A percentile compares a stretch with the other conserved stretches of the same genome.
phyloP scores from a whole-genome alignment of 2,797 vertebrate species.

The Sebastes variabilis region DNA sequence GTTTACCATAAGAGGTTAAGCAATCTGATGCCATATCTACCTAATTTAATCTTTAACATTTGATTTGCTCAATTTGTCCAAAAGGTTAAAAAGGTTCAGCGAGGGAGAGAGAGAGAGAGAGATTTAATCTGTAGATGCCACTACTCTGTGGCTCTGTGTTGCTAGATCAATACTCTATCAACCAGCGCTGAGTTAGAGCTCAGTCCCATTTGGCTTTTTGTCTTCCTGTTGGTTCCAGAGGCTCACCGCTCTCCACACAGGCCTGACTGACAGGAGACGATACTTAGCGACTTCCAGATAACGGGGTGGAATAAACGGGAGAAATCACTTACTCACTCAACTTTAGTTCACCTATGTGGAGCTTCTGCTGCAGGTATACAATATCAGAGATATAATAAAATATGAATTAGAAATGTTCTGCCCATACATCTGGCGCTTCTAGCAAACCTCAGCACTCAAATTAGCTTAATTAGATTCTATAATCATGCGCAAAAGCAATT shows the following conservation, averaged over 20 bases:
- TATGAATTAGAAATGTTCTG: not conserved
- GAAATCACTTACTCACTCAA: not conserved
- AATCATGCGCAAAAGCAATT: conserved; percentile 33
- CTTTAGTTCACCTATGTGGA: not conserved
- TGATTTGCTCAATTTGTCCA: conserved; percentile 25
- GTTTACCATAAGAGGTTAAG: not conserved
- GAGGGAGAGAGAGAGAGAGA: not conserved
- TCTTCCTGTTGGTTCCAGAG: conserved; percentile 20
- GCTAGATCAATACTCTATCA: conserved; percentile 65
- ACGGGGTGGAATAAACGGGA: not conserved
- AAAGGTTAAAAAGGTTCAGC: not conserved
- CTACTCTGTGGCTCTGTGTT: conserved; percentile 19
- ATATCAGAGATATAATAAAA: not conserved
- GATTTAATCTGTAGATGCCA: conserved; percentile 29
- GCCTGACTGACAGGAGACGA: conserved; percentile 19
- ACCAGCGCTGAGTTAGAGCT: conserved; percentile 25
- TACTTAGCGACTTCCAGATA: not conserved
- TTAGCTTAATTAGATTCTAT: conserved; percentile 37
- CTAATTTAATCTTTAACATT: conserved; percentile 13
- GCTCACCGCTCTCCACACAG: conserved; percentile 9
- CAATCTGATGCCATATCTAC: not conserved
- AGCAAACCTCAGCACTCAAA: conserved; percentile 18
- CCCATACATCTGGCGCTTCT: not conserved
- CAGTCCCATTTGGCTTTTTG: conserved; percentile 22
- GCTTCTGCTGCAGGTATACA: not conserved